Base-by-base conservation (phyloP, 2,113 vertebrate species). In the Oceanodroma tethys region DNA sequence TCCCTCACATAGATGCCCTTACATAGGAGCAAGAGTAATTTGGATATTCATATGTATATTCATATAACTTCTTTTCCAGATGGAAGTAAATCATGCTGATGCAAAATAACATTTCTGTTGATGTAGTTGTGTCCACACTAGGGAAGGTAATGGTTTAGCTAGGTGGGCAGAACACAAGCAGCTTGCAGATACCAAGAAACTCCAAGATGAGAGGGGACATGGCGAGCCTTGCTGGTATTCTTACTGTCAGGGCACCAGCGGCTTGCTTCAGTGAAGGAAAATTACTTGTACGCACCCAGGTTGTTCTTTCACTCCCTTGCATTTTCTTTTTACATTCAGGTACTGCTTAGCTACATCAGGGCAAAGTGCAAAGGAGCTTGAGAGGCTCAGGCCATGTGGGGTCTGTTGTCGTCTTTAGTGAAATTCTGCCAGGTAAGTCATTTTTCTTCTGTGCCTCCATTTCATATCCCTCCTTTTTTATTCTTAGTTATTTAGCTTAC, bases 231-330 rank as follows among this genome's bases (percentile, higher is more conserved):
- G 29, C n/a, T 53, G 30, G 8, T 34, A 3, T 62, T 81, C 30
- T 55, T 43, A 21, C n/a, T 63, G 15, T 55, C 75, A 74, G 32
- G 20, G 9, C 22, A 71, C 22, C 0, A 0, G 7, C 38, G 38
- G 8, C 30, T 89, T 75, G 8, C 47, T 82, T 81, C 38, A 13
- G 56, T 29, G 56, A 55, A 81, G 40, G 38, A 59, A 74, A 90
- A 72, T 15, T 45, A 32, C 9, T 47, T 23, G 13, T n/a, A 5
- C 38, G 11, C 36, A 29, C 30, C 18, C 19, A 50, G 38, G 55
- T 78, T 43, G 17, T 70, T 92, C 38, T 87, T 62, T 74, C 45
- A 59, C n/a, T 71, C 38, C 16, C 13, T n/a, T 79, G 4, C 2
- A 36, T 90, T 94, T 84, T 88, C 11, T 1, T 30, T 86, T 79